A percentile compares a stretch with the other conserved stretches of the same genome.
phyloP scores from a whole-genome alignment of 2,888 invertebrate genomes.

The Aphidius colemani region DNA sequence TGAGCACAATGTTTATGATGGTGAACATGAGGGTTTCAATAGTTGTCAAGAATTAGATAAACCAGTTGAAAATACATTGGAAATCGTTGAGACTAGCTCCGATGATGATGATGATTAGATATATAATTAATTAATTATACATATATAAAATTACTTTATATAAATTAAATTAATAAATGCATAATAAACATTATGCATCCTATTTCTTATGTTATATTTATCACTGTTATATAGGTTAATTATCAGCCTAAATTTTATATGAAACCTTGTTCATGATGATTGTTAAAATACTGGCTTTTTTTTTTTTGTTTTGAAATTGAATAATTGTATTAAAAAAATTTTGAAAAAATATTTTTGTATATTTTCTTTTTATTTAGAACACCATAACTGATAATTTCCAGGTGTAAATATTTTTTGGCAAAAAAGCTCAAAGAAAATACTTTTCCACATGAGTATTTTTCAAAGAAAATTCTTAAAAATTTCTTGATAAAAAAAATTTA shows the following conservation, averaged over 20 bases:
- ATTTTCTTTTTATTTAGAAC: too few species aligned
- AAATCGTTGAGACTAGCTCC: slow-evolving; percentile 35
- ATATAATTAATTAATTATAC: neutral
- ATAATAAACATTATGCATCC: slow-evolving; percentile 16
- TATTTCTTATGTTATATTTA: slow-evolving; percentile 10
- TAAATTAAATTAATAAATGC: slow-evolving; percentile 22
- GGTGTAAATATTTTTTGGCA: too few species aligned
- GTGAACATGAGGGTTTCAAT: slow-evolving; percentile 37
- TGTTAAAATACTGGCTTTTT: too few species aligned
- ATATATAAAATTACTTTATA: neutral
- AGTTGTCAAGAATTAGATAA: slow-evolving; percentile 33
- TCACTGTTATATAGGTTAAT: neutral
- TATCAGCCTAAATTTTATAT: slow-evolving; percentile 20
- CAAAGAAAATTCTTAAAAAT: too few species aligned
- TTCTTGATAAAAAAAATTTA: too few species aligned
- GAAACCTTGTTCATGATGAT: neutral
- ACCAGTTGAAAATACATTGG: slow-evolving; percentile 31
- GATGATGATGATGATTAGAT: slow-evolving; percentile 33
- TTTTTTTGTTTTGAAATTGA: too few species aligned
- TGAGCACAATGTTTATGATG: slow-evolving; percentile 32
- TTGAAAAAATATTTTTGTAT: too few species aligned
- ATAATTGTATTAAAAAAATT: too few species aligned
- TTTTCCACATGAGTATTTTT: too few species aligned
- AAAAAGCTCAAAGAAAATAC: too few species aligned
- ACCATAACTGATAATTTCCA: too few species aligned